These are phyloP conservation scores for Agapostemon virescens DNA, from an alignment of 2,888 invertebrate species.

Conservation along the genomic window DNA sequence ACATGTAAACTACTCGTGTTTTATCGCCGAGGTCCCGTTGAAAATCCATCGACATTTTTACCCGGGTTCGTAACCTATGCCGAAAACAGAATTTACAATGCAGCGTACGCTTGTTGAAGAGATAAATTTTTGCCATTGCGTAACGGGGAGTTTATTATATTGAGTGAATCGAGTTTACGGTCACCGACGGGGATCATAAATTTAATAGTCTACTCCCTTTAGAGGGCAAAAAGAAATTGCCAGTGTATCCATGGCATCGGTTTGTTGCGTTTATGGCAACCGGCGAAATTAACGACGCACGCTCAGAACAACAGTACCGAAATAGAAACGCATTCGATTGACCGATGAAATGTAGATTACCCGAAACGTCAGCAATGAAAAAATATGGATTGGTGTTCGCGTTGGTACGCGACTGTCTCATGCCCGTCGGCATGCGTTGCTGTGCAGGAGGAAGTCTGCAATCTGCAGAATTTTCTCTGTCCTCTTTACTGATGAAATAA, in stretches of 20 bases:
- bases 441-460: slow-evolving; percentile 12
- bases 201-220: slow-evolving; percentile 57
- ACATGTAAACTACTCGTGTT: background rate
- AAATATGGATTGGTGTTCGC: slow-evolving; percentile 27
- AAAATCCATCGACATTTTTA: background rate
- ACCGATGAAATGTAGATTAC: slow-evolving; percentile 48
- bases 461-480: slow-evolving; percentile 13
- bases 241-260: too few species aligned
- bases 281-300: slow-evolving; percentile 61
- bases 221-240: slow-evolving; percentile 21
- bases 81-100: background rate
- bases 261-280: too few species aligned
- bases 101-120: background rate
- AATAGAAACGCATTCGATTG: slow-evolving; percentile 44
- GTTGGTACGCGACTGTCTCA: slow-evolving; percentile 18
- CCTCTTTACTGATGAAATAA: slow-evolving; percentile 23
- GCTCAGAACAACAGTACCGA: slow-evolving; percentile 46
- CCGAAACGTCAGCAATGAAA: slow-evolving; percentile 48
- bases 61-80: background rate
- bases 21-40: too few species aligned
- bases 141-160: background rate
- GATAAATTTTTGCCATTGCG: background rate
- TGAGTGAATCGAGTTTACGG: slow-evolving; percentile 43
- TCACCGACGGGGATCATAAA: slow-evolving; percentile 49
- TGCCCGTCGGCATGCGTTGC: background rate